These are phyloP conservation scores for Chamaea fasciata DNA, from an alignment of 2,113 vertebrate genomes.

Conservation along the genomic window DNA sequence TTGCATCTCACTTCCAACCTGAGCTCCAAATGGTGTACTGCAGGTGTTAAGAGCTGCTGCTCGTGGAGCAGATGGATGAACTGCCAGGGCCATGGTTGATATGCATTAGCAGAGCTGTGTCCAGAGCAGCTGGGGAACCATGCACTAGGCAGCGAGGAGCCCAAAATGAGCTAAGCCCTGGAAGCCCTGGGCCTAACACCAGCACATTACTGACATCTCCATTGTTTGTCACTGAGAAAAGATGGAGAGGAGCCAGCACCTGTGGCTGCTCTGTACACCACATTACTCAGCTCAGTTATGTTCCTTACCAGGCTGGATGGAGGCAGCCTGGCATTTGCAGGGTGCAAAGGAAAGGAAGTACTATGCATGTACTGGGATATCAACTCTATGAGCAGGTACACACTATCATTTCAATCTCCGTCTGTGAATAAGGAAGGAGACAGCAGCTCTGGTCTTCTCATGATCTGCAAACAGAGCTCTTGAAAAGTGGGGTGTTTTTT, in stretches of 20 bases:
- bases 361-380: not conserved
- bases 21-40: not conserved
- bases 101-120: not conserved
- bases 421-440: not conserved
- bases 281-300: accelerated
- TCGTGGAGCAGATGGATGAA: not conserved
- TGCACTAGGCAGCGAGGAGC: accelerated
- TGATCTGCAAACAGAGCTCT: not conserved
- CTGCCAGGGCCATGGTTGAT: accelerated
- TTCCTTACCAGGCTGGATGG: not conserved
- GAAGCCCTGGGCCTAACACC: not conserved
- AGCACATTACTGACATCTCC: not conserved
- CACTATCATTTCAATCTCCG: slow-evolving; percentile 5
- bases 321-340: not conserved
- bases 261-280: not conserved
- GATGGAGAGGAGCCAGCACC: not conserved
- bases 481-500: not conserved
- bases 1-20: not conserved
- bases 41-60: not conserved
- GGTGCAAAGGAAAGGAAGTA: slow-evolving; percentile 10
- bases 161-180: not conserved
- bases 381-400: not conserved
- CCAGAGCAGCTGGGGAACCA: not conserved
- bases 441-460: not conserved
- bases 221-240: not conserved